phyloP scores from a whole-genome alignment of 2,113 vertebrate species.

The Glareola pratincola region DNA sequence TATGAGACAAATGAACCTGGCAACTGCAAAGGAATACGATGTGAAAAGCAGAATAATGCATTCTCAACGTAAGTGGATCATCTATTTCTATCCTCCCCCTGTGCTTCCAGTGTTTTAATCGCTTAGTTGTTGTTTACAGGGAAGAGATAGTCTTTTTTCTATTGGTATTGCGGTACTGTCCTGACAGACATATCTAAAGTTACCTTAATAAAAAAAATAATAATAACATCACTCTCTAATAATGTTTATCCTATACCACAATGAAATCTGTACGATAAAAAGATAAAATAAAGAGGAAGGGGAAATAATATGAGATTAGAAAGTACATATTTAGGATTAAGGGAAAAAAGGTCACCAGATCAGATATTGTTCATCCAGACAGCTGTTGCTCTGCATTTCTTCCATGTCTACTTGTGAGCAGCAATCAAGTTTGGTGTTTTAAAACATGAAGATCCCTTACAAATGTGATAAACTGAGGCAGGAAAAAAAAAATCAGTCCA shows the following conservation, averaged over 20 bases:
- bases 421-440: background rate
- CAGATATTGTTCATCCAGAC: background rate
- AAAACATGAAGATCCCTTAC: background rate
- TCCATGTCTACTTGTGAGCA: background rate
- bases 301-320: background rate
- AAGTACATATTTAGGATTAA: background rate
- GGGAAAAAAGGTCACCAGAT: background rate
- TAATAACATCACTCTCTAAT: background rate
- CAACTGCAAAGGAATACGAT: constrained; percentile 92
- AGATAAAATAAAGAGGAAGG: background rate
- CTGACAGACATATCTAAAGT: background rate
- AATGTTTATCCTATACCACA: background rate
- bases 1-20: constrained; percentile 76
- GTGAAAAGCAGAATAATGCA: constrained; percentile 90
- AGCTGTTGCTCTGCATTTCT: background rate
- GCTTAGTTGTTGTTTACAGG: background rate
- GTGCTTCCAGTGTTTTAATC: background rate
- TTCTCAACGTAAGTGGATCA: constrained; percentile 90
- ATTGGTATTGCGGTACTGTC: background rate
- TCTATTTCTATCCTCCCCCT: background rate
- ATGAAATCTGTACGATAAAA: background rate
- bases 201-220: background rate
- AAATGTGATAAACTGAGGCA: background rate
- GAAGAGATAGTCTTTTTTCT: background rate
- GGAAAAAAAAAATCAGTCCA: background rate